Conservation (phyloP, 2,888 invertebrate species). For the Hypolimnas misippus region DNA sequence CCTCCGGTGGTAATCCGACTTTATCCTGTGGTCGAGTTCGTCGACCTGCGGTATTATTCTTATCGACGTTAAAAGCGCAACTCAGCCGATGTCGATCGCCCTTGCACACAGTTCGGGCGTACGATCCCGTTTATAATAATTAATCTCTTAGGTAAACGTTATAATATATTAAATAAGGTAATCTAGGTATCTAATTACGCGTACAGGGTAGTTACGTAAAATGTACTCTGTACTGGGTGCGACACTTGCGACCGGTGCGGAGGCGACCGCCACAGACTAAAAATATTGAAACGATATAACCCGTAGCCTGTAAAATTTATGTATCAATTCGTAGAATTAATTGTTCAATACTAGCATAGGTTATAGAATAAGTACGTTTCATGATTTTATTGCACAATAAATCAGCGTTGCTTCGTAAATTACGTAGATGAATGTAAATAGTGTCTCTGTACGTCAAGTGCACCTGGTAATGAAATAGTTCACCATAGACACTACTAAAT, state of each 20-base stretch:
- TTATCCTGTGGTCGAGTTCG: slow-evolving; percentile 1
- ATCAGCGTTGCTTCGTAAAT: slow-evolving; percentile 38
- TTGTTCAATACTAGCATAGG: slow-evolving; percentile 37
- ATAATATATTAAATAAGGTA: slow-evolving; percentile 69
- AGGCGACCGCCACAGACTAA: slow-evolving; percentile 24
- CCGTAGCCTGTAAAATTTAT: slow-evolving; percentile 32
- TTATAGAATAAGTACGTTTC: slow-evolving; percentile 37
- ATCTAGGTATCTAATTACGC: slow-evolving; percentile 77
- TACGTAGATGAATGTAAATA: slow-evolving; percentile 40
- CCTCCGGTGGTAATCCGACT: not conserved
- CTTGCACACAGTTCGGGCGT: slow-evolving; percentile 61
- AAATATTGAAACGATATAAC: slow-evolving; percentile 18
- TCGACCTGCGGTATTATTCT: not conserved
- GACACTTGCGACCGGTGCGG: slow-evolving; percentile 54
- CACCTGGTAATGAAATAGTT: slow-evolving; percentile 36
- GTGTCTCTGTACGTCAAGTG: slow-evolving; percentile 36
- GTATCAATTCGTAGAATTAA: slow-evolving; percentile 38
- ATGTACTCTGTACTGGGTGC: slow-evolving; percentile 78
- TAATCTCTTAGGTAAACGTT: slow-evolving; percentile 74
- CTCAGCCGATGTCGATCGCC: slow-evolving; percentile 47
- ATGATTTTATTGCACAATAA: slow-evolving; percentile 41
- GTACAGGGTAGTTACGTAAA: slow-evolving; percentile 82
- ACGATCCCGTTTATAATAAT: slow-evolving; percentile 60
- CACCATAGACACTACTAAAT: slow-evolving; percentile 35
- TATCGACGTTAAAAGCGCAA: slow-evolving; percentile 4